A percentile compares a stretch with the other conserved stretches of the same genome.
Conservation (phyloP, 2,113 vertebrate genomes). For the Nothocercus nigrocapillus region DNA sequence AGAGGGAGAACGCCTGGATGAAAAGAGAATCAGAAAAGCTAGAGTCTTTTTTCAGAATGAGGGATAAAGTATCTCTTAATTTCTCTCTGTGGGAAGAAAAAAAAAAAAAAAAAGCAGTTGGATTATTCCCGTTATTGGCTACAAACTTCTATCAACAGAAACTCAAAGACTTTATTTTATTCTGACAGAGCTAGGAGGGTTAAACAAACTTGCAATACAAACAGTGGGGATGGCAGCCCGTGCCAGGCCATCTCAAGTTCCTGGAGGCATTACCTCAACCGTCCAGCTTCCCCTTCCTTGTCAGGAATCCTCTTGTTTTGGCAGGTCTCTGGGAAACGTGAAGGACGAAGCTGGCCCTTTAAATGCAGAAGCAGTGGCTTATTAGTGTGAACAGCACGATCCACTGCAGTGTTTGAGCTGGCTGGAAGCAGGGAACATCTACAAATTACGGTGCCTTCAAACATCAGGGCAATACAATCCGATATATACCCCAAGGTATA, state of each 20-base stretch:
- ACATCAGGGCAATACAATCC: rapidly evolving
- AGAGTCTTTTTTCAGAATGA: background rate
- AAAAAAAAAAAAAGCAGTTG: too few species aligned
- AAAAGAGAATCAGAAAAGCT: background rate
- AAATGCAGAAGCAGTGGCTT: background rate
- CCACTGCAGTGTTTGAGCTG: slow-evolving; percentile 21
- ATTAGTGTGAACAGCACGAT: slow-evolving; percentile 62
- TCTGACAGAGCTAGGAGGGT: background rate
- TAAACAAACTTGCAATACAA: background rate
- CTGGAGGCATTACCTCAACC: rapidly evolving
- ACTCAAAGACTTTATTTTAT: background rate
- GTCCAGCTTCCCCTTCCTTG: background rate
- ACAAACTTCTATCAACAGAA: background rate
- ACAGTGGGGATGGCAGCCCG: rapidly evolving
- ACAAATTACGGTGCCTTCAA: background rate
- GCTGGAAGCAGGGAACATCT: too few species aligned
- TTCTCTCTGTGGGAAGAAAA: background rate
- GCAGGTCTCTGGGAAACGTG: background rate
- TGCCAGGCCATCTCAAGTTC: rapidly evolving
- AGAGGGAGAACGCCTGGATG: background rate
- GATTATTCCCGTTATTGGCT: background rate
- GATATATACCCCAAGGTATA: rapidly evolving
- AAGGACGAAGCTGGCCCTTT: background rate
- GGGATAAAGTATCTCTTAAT: background rate
- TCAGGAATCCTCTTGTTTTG: background rate